Base-by-base conservation (phyloP, 1,140 invertebrate genomes). In the Cydia amplana region DNA sequence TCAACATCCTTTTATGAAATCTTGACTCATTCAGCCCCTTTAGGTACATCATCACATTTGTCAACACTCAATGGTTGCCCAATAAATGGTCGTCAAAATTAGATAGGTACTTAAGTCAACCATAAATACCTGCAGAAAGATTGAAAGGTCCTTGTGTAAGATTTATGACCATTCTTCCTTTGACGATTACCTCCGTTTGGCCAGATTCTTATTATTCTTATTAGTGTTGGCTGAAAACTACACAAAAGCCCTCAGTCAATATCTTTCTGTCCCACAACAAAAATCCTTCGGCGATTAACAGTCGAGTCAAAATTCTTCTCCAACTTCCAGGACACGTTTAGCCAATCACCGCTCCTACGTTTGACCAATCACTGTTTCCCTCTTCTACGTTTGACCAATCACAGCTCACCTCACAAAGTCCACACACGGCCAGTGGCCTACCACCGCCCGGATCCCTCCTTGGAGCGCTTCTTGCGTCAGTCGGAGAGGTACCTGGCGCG, bases 401-500 rank as follows among this genome's bases (percentile, higher is more conserved):
- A 51, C 49, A 6, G 49, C 49, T 51, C 49, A 51, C 49, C 49
- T 51, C 49, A 16, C 46, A 14, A 18, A 18, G 55, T 23, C 20
- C 20, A 0, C 55, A 0, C 55, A 23, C 55, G 5, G 18, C 32
- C 32, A 6, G 5, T 32, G 51, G n/a, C 14, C 43, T 60, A 60
- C 55, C 55, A 60, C 20, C 20, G 18, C 0, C 16, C 9, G 20
- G 55, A 23, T 20, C 55, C 55, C 25, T 43, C 67, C 76, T 80
- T 83, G 63, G 78, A 84, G 18, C 80, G 63, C 16, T 74, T 73
- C 73, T 14, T 75, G 73, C 82, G 90, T 92, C 89, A 92, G 83
- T 92, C 89, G 55, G 88, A 84, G 55, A 89, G 78, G 67, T 86
- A 87, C 46, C 86, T 77, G 18, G 83, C 74, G 18, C 82, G 74